A percentile compares a stretch with the other conserved stretches of the same genome.
Evolutionary conservation across 2,797 vertebrate species (phyloP).

Genomic region (Dermochelys coriacea): DNA sequence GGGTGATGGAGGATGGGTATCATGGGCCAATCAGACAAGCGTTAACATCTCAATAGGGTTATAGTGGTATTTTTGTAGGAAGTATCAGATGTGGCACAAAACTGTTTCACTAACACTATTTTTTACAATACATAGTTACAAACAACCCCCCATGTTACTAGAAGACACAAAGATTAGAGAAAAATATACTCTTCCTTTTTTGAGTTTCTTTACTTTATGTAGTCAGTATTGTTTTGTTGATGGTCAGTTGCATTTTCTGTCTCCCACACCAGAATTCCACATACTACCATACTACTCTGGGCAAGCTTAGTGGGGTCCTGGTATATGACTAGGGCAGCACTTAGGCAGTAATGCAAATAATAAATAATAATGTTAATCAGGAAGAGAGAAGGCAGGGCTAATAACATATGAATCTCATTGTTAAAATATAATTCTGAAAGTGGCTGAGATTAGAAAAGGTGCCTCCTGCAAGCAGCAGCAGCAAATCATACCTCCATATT

Average conservation of each 20-base stretch:
- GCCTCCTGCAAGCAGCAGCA: not conserved
- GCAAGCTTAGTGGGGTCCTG: not conserved
- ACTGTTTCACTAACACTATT: not conserved
- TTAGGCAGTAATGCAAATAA: not conserved
- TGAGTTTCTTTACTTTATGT: not conserved
- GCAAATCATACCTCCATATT: not conserved
- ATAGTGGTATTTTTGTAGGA: not conserved
- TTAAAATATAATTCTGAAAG: not conserved
- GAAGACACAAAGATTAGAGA: not conserved
- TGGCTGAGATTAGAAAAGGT: not conserved
- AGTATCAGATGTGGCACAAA: not conserved
- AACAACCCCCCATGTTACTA: not conserved
- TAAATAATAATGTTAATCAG: too few species aligned
- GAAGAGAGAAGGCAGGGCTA: too few species aligned
- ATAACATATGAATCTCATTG: not conserved
- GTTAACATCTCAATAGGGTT: too few species aligned
- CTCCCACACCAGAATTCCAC: not conserved
- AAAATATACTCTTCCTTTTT: not conserved
- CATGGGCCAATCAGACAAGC: too few species aligned
- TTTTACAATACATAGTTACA: not conserved
- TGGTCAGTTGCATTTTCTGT: not conserved
- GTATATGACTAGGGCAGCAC: not conserved
- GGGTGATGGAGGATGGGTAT: too few species aligned
- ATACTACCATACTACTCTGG: not conserved
- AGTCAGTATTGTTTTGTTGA: not conserved